These are phyloP conservation scores for Patagioenas fasciata DNA, from an alignment of 2,113 vertebrate genomes.

Conservation along the genomic window DNA sequence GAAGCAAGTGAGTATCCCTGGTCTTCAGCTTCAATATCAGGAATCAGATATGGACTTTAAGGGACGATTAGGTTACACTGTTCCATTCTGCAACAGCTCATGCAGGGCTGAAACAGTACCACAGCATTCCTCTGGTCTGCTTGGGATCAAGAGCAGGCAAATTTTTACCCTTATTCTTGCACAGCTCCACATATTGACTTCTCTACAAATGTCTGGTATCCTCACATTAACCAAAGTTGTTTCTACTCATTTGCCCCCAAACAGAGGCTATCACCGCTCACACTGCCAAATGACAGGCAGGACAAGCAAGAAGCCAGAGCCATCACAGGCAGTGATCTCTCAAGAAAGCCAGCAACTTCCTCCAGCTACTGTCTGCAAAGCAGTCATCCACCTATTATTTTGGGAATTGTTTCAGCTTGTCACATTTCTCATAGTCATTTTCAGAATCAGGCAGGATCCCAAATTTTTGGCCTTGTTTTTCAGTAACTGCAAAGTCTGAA, in stretches of 20 bases:
- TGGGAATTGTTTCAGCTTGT: background rate
- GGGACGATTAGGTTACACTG: background rate
- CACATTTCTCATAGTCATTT: background rate
- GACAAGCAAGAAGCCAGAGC: background rate
- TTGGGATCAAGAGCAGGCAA: background rate
- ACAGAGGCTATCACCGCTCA: background rate
- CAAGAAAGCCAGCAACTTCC: background rate
- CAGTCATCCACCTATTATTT: background rate
- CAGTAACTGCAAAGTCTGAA: background rate
- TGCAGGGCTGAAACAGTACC: accelerated
- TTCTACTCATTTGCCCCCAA: background rate
- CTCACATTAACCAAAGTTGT: background rate
- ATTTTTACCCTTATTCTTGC: background rate
- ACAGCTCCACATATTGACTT: background rate
- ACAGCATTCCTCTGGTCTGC: background rate
- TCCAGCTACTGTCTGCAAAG: background rate
- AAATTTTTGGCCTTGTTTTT: background rate
- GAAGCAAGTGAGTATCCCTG: background rate
- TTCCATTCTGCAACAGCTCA: background rate
- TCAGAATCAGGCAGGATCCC: background rate
- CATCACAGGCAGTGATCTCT: background rate
- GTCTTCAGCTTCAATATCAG: background rate
- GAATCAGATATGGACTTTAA: background rate
- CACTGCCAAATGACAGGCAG: background rate
- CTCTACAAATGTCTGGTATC: background rate